Evolutionary conservation across 2,888 invertebrate genomes (phyloP).

Genomic region (Lepidocyrtoides sp.): DNA sequence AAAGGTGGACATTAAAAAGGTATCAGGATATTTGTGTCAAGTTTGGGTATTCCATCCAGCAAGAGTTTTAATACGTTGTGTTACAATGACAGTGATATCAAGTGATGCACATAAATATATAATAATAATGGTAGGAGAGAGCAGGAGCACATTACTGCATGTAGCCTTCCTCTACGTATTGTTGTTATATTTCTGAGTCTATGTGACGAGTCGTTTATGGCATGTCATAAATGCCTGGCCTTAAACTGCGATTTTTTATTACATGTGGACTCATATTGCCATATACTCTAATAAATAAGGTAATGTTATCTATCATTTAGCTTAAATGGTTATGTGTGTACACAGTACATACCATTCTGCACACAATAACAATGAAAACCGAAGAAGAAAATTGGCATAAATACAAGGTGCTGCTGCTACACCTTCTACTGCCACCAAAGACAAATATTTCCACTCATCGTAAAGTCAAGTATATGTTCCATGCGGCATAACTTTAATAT

Average conservation of each 20-base stretch:
- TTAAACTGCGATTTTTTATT: conserved; percentile 50
- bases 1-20: conserved; percentile 67
- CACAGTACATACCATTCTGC: not conserved
- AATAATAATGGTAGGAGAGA: not conserved
- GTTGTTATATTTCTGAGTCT: not conserved
- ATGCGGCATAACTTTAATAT: too few species aligned
- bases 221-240: conserved; percentile 59
- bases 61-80: conserved; percentile 16
- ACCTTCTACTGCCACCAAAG: not conserved
- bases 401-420: not conserved
- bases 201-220: conserved; percentile 64
- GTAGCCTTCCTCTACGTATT: not conserved
- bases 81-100: conserved; percentile 46
- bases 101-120: conserved; percentile 45
- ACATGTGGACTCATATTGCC: not conserved
- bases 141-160: not conserved
- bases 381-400: conserved; percentile 11
- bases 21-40: conserved; percentile 67
- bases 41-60: conserved; percentile 18
- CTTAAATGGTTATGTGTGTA: too few species aligned
- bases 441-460: not conserved
- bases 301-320: too few species aligned
- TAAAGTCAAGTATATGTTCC: not conserved
- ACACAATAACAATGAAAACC: not conserved
- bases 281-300: not conserved